Base-by-base conservation (phyloP, 2,113 vertebrate genomes). In the Gorilla gorilla region DNA sequence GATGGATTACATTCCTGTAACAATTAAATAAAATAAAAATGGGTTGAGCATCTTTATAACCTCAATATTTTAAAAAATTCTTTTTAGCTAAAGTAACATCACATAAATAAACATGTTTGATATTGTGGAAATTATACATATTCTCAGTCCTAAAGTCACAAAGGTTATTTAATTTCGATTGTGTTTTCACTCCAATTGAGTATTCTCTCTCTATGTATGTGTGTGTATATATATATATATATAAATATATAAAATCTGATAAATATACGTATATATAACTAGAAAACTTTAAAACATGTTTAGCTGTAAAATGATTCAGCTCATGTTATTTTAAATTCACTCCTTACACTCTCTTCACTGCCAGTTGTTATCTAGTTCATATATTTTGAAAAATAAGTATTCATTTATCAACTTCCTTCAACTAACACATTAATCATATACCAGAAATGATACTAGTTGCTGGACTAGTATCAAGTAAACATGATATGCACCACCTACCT, bases 241-340 rank as follows among this genome's bases (percentile, higher is more conserved):
- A 40, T 61, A 57, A 78, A 4, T 84, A 83, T 40, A 23, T 61
- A 14, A 70, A 23, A 23, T 59, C 61, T 50, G 73, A 89, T 7
- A 81, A 23, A 80, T 68, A n/a, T 80, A 10, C 0, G 2, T 50
- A 38, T 48, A 13, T 8, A 57, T 57, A 72, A 57, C 2, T 48
- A 90, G 2, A 90, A 87, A 85, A 66, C 4, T 55, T 79, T 5
- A 83, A 96, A 72, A 89, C 40, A 35, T 89, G 4, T 43, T 82
- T 88, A 90, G 5, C 4, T 94, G 1, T 88, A 59, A 93, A 85
- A 87, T 80, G 2, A 92, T 35, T 64, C 8, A 85, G 14, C 11
- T 70, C 1, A 16, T 84, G 3, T 64, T 32, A 94, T 79, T 92
- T 93, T 89, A 35, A 92, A 82, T 48, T 95, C 13, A 72, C 1